phyloP scores from a whole-genome alignment of 2,113 vertebrate genomes.

The Sula dactylatra region DNA sequence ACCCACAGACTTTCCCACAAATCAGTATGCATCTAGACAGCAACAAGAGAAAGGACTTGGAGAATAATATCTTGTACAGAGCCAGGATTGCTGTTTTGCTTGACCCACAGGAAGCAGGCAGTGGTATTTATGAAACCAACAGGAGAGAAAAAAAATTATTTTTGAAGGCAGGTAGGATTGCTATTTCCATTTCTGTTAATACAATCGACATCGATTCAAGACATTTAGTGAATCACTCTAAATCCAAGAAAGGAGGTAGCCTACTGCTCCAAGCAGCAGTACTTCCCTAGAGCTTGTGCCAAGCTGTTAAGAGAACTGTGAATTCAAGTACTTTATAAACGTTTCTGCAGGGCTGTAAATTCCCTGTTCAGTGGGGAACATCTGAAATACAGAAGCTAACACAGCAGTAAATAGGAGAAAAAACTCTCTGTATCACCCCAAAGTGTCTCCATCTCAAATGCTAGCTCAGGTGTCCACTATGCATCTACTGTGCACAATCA shows the following conservation, averaged over 20 bases:
- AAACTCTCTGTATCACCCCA: background rate
- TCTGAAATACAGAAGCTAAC: background rate
- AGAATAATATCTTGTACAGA: background rate
- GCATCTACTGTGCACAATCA: background rate
- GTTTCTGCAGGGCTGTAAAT: constrained; percentile 3
- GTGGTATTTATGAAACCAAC: background rate
- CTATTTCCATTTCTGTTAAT: background rate
- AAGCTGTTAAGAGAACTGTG: background rate
- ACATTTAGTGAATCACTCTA: background rate
- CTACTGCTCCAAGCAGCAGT: background rate
- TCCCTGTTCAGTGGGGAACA: background rate
- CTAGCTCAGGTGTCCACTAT: too few relatives aligned
- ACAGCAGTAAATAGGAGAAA: background rate
- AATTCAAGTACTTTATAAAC: background rate
- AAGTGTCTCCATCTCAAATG: background rate
- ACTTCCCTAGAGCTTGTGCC: background rate
- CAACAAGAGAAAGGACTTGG: background rate
- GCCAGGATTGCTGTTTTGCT: background rate
- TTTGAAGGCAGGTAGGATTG: background rate
- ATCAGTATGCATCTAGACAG: background rate
- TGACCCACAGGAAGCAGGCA: background rate
- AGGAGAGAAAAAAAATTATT: background rate
- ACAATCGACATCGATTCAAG: background rate
- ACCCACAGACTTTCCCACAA: background rate
- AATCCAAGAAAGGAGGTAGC: background rate